A percentile compares a stretch with the other conserved stretches of the same genome.
Evolutionary conservation across 2,113 vertebrate genomes (phyloP).

Genomic region (Microtus montanus): DNA sequence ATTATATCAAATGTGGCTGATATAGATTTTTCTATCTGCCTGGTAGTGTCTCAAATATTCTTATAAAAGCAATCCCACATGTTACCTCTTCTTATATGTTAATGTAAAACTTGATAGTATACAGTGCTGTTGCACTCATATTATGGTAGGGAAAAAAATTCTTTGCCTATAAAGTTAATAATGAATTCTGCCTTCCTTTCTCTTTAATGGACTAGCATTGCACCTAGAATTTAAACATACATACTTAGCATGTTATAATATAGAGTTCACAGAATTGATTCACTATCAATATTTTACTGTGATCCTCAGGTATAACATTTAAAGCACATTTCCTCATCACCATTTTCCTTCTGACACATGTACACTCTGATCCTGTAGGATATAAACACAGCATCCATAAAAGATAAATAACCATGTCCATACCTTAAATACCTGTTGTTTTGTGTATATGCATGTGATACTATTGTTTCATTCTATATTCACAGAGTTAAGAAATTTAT

Average conservation of each 20-base stretch:
- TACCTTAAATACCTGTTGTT: background rate
- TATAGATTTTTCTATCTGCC: background rate
- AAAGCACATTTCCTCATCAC: background rate
- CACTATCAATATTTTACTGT: background rate
- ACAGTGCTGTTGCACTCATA: background rate
- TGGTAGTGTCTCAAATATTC: background rate
- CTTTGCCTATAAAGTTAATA: background rate
- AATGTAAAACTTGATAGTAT: background rate
- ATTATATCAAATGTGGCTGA: background rate
- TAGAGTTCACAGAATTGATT: background rate
- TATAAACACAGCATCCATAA: background rate
- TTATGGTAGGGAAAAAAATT: background rate
- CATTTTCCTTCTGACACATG: background rate
- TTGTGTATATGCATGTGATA: background rate
- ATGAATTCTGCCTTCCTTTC: background rate
- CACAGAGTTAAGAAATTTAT: background rate
- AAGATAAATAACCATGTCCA: background rate
- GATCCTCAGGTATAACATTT: background rate
- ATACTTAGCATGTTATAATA: background rate
- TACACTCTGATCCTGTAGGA: background rate
- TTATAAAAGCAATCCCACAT: background rate
- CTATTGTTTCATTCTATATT: background rate
- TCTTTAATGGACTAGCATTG: background rate
- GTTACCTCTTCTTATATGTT: background rate
- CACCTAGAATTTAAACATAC: background rate